Percentiles rank a stretch among this genome's conserved stretches.
phyloP scores from a whole-genome alignment of 2,888 invertebrate species.

The Pterobdella sp. region DNA sequence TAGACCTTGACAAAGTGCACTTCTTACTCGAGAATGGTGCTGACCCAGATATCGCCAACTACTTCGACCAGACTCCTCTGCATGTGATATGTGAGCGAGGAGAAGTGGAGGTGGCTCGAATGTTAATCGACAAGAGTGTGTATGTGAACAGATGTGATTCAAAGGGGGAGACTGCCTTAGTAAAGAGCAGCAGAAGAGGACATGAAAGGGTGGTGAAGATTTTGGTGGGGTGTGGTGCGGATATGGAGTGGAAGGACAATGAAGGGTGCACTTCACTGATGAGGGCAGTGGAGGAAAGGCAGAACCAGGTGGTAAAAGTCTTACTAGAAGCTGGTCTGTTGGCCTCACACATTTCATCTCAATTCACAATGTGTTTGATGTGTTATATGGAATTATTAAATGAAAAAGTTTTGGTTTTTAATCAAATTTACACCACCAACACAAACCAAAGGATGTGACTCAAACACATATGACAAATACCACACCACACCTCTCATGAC shows the following conservation, averaged over 20 bases:
- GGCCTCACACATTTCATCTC: not conserved
- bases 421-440: not conserved
- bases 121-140: conserved; percentile 41
- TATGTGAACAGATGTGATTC: conserved; percentile 40
- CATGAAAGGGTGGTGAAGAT: conserved; percentile 40
- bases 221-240: conserved; percentile 41
- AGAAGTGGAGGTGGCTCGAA: conserved; percentile 40
- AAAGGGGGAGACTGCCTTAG: conserved; percentile 42
- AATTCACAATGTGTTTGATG: too few relatives aligned
- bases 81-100: conserved; percentile 44
- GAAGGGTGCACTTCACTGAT: conserved; percentile 42
- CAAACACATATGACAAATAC: conserved; percentile 41
- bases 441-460: conserved; percentile 40
- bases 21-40: conserved; percentile 43
- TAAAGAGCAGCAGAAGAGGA: conserved; percentile 39
- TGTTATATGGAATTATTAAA: too few relatives aligned
- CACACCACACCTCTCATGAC: conserved; percentile 43
- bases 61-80: conserved; percentile 43
- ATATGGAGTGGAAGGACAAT: conserved; percentile 41
- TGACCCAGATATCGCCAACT: conserved; percentile 43
- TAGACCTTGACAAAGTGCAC: conserved; percentile 40
- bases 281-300: conserved; percentile 41
- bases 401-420: too few relatives aligned
- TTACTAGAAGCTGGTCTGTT: conserved; percentile 40
- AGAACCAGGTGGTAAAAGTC: conserved; percentile 39